Conservation (phyloP, 1,140 invertebrate species). For the Colletes gigas region DNA sequence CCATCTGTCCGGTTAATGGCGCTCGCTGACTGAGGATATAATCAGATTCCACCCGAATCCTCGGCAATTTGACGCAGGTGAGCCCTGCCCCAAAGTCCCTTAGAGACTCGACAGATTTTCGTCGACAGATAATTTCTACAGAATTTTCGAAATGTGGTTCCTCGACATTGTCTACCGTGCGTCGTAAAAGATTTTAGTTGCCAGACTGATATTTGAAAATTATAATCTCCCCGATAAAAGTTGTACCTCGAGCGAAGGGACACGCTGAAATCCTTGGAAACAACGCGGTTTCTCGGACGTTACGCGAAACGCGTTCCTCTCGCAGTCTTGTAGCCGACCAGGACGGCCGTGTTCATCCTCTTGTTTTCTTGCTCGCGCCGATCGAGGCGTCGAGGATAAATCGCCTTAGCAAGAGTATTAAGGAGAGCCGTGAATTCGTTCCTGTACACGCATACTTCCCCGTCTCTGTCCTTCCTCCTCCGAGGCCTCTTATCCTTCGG, state of each 20-base stretch:
- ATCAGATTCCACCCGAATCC: too few species aligned
- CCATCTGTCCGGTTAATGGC: conserved; percentile 49
- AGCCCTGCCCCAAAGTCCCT: too few species aligned
- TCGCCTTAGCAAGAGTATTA: conserved; percentile 51
- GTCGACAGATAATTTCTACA: too few species aligned
- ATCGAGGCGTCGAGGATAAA: conserved; percentile 49
- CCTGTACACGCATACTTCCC: conserved; percentile 13
- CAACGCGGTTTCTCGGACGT: neutral
- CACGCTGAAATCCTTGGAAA: neutral
- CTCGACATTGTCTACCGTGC: too few species aligned
- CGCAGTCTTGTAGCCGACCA: conserved; percentile 11
- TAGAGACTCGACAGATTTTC: too few species aligned
- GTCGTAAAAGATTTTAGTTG: too few species aligned
- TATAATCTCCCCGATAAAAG: too few species aligned
- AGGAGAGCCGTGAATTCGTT: conserved; percentile 47
- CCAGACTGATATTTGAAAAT: too few species aligned
- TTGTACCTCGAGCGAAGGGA: too few species aligned
- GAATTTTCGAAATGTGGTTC: too few species aligned
- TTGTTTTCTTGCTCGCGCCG: conserved; percentile 47
- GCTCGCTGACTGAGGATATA: too few species aligned
- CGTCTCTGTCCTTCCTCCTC: neutral
- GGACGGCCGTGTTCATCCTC: conserved; percentile 41
- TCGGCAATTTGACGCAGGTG: neutral
- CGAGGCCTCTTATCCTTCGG: neutral
- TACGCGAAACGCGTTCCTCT: neutral